A percentile compares a stretch with the other conserved stretches of the same genome.
Conservation (phyloP, 2,797 vertebrate species). For the Sebastes matsubarae region DNA sequence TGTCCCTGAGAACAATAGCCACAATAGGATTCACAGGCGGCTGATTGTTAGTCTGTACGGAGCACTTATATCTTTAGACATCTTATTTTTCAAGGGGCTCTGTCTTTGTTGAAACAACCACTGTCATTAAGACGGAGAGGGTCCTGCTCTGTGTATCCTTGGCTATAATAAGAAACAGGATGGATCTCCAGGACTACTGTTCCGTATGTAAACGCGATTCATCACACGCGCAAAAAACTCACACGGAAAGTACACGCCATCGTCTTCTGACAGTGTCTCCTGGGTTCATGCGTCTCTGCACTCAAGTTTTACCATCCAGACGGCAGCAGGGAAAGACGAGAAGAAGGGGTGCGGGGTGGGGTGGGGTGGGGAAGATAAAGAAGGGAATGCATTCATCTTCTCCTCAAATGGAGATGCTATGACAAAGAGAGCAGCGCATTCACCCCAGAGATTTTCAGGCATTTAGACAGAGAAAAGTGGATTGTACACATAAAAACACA, state of each 20-base stretch:
- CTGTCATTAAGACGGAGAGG: constrained; percentile 54
- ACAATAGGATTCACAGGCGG: neutral
- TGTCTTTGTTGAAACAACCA: constrained; percentile 33
- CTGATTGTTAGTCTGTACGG: neutral
- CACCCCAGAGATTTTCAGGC: constrained; percentile 42
- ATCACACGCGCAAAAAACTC: constrained; percentile 10
- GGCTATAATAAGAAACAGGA: constrained; percentile 56
- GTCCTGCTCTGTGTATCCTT: constrained; percentile 32
- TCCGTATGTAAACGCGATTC: constrained; percentile 13
- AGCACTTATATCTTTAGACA: constrained; percentile 14
- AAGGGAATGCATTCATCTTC: constrained; percentile 62
- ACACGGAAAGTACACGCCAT: neutral
- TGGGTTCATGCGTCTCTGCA: constrained; percentile 20
- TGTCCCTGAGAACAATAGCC: neutral
- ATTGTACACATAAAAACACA: neutral
- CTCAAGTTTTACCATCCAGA: constrained; percentile 54
- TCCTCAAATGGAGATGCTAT: constrained; percentile 66
- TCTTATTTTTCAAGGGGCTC: constrained; percentile 23
- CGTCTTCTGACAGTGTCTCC: constrained; percentile 7
- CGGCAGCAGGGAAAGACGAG: neutral
- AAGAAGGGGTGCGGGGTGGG: neutral
- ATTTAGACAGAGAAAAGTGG: constrained; percentile 46
- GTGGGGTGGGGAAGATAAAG: neutral
- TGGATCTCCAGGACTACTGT: constrained; percentile 34
- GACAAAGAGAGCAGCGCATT: constrained; percentile 48